Evolutionary conservation across 2,113 vertebrate species (phyloP).

Genomic region (Datnioides undecimradiatus): DNA sequence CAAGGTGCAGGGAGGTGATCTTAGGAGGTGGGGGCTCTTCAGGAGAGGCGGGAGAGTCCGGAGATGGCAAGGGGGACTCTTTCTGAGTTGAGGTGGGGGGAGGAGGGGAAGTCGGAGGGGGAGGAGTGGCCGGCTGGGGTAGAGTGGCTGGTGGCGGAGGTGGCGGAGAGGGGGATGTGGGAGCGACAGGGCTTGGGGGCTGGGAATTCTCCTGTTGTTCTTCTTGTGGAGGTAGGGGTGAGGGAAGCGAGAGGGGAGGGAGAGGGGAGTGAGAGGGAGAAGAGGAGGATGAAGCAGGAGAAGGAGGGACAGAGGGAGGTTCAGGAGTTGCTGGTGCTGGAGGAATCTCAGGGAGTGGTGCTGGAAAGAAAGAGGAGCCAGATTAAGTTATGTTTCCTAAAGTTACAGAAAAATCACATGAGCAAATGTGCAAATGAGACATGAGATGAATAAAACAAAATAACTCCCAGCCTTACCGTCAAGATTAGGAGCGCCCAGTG

Average conservation of each 20-base stretch:
- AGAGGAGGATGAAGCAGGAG: slow-evolving; percentile 69
- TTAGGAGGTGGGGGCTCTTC: slow-evolving; percentile 81
- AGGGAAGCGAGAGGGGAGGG: slow-evolving; percentile 75
- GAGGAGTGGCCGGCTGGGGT: slow-evolving; percentile 50
- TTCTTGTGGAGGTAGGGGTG: slow-evolving; percentile 74
- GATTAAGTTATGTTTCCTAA: slow-evolving; percentile 21
- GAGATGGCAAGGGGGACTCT: slow-evolving; percentile 72
- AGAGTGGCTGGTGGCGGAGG: slow-evolving; percentile 31
- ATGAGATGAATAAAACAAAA: not conserved
- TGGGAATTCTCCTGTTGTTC: slow-evolving; percentile 74
- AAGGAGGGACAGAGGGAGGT: slow-evolving; percentile 64
- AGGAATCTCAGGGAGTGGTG: slow-evolving; percentile 71
- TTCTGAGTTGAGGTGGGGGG: slow-evolving; percentile 57
- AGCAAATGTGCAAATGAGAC: not conserved
- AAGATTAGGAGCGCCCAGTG: slow-evolving; percentile 71
- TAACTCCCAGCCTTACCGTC: slow-evolving; percentile 69
- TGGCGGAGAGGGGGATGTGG: slow-evolving; percentile 55
- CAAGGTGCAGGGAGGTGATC: slow-evolving; percentile 89
- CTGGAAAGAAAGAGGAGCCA: slow-evolving; percentile 57
- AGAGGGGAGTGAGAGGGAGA: slow-evolving; percentile 74
- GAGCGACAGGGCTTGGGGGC: slow-evolving; percentile 60
- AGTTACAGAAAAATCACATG: slow-evolving; percentile 10
- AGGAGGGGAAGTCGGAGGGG: slow-evolving; percentile 50
- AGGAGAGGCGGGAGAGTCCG: slow-evolving; percentile 76
- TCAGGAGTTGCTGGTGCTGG: slow-evolving; percentile 65